Base-by-base conservation (phyloP, 2,113 vertebrate species). In the Hydrochoerus hydrochaeris region DNA sequence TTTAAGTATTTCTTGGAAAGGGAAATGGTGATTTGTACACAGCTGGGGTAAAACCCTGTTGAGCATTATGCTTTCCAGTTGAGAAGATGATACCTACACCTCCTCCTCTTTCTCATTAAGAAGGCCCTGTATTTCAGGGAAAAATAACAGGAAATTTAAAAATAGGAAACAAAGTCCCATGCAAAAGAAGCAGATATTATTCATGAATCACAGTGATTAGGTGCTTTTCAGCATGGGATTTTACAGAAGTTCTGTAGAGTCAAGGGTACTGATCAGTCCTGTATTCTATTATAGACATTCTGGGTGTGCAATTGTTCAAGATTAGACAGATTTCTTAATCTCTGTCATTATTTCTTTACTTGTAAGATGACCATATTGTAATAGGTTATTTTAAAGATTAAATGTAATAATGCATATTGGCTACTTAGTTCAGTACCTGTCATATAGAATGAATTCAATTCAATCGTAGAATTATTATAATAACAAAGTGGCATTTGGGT, bases 321-420 rank as follows among this genome's bases (percentile, higher is more conserved):
- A 46, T 81, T 9, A 49, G 54, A 71, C 12, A n/a, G 38, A 32
- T 63, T 81, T 95, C 60, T 46, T 85, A 30, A 78, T 5, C 32
- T 83, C 54, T 52, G 26, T 52, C 30, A 86, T 57, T 13, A 16
- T 41, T 85, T 92, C 62, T 49, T 90, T n/a, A 49, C 46, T 38
- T 65, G 20, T 44, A 80, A 69, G 30, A 26, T 7, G 10, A 54
- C 4, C 17, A 16, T 57, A n/a, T 49, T 35, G 11, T 1, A 41
- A 63, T 28, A 88, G 69, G n/a, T 57, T 90, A 54, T 63, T 90
- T 67, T 83, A 54, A 95, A 90, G 54, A 80, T 44, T 22, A 82
- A 44, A 3, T n/a, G n/a, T 75, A 82, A 44, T 7, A 85, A 32
- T 32, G 10, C 11, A 41, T 10, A 16, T 57, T 9, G 41, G 30